Evolutionary conservation across 2,113 vertebrate genomes (phyloP).

Genomic region (Trogon surrucura): DNA sequence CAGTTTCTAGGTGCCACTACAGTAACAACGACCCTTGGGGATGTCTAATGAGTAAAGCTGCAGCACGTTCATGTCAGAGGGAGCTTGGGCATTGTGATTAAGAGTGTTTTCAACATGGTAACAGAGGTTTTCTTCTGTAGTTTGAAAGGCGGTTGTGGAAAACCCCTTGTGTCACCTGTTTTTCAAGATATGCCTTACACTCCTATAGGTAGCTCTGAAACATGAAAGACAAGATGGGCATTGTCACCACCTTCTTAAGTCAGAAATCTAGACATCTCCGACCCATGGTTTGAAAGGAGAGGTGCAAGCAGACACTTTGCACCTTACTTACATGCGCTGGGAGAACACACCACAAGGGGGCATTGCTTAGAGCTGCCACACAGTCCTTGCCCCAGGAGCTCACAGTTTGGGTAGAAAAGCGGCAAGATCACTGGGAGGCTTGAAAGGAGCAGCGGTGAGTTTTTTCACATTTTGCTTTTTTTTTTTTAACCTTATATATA

Average conservation of each 20-base stretch:
- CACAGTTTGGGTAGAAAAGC: neutral
- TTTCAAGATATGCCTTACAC: neutral
- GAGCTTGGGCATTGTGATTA: neutral
- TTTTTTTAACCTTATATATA: neutral
- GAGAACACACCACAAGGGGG: neutral
- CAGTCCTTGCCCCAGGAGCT: neutral
- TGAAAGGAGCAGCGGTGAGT: neutral
- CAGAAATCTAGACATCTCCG: neutral
- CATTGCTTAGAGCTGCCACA: neutral
- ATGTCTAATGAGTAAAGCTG: neutral
- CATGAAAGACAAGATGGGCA: neutral
- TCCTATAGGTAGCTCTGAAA: slow-evolving; percentile 32
- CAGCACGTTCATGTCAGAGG: neutral
- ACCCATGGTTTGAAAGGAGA: neutral
- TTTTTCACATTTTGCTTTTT: neutral
- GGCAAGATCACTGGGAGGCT: neutral
- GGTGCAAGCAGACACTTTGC: neutral
- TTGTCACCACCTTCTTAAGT: slow-evolving; percentile 6
- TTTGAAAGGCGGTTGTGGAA: slow-evolving; percentile 25
- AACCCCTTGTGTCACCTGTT: slow-evolving; percentile 6
- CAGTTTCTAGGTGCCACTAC: neutral
- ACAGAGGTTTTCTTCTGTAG: neutral
- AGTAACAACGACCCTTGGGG: neutral
- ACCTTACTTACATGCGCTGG: rapidly evolving
- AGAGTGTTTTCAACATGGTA: neutral